Conservation (phyloP, 2,113 vertebrate genomes). For the Tachycineta bicolor region DNA sequence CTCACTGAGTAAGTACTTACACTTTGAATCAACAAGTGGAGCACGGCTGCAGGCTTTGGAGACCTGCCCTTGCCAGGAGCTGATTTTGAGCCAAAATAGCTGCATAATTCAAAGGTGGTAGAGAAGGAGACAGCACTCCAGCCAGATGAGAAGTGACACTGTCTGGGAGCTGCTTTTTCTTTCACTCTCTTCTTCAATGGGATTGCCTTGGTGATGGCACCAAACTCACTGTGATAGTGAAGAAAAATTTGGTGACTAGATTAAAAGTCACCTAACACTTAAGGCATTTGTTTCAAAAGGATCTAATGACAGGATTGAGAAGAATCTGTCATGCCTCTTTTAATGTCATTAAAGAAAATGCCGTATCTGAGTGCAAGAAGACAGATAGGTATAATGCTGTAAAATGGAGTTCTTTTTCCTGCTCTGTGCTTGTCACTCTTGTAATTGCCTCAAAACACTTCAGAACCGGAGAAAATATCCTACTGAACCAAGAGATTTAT, state of each 20-base stretch:
- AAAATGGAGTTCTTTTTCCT: background rate
- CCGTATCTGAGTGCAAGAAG: background rate
- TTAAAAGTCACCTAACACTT: background rate
- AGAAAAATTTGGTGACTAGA: background rate
- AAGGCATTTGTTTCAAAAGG: background rate
- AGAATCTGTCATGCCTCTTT: background rate
- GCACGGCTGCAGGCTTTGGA: background rate
- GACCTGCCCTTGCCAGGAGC: no score
- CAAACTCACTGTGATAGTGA: constrained; percentile 47
- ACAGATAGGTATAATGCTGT: background rate
- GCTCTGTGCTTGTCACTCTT: background rate
- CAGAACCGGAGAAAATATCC: background rate
- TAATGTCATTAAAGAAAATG: background rate
- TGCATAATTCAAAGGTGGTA: background rate
- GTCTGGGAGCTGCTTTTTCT: background rate
- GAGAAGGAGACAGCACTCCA: background rate
- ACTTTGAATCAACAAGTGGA: no score
- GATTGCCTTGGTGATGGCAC: background rate
- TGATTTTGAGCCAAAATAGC: background rate
- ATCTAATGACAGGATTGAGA: background rate
- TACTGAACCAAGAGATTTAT: background rate
- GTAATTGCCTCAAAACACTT: background rate
- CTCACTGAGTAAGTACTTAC: no score
- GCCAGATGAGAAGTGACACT: background rate
- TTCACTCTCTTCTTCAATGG: background rate